These are phyloP conservation scores for Actinia tenebrosa DNA, from an alignment of 64 coral and sea anemone genomes.

Conservation along the genomic window DNA sequence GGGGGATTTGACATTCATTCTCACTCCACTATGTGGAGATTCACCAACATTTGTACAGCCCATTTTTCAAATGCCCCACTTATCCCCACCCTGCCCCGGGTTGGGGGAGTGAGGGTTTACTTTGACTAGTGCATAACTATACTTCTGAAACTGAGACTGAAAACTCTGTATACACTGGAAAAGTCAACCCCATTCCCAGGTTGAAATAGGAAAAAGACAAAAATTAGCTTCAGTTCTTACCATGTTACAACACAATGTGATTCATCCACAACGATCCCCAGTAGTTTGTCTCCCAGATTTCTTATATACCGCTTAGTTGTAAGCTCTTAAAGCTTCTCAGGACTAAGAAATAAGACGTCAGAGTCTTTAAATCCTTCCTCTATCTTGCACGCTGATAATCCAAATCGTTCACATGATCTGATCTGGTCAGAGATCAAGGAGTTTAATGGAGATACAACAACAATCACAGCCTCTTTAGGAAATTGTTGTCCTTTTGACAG, in stretches of 20 bases:
- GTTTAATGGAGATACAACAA: background rate
- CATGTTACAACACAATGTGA: conserved; percentile 14
- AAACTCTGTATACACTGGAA: too few species aligned
- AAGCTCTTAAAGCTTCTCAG: background rate
- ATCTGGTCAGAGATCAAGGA: conserved; percentile 3
- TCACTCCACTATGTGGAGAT: too few species aligned
- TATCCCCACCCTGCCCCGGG: too few species aligned
- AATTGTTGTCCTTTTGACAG: background rate
- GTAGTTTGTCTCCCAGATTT: background rate
- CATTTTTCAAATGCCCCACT: too few species aligned
- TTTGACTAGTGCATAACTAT: too few species aligned
- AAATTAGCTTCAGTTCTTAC: background rate
- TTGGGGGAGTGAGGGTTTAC: too few species aligned
- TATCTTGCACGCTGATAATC: background rate
- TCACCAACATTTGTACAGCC: too few species aligned
- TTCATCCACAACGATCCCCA: background rate
- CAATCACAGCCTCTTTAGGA: background rate
- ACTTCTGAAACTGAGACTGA: too few species aligned
- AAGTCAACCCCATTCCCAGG: too few species aligned
- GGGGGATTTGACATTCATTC: too few species aligned
- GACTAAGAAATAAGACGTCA: background rate
- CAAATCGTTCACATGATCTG: background rate
- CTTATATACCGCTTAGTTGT: background rate
- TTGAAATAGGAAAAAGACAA: too few species aligned
- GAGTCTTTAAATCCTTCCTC: background rate